Base-by-base conservation (phyloP, 2,113 vertebrate species). In the Pampusana beccarii region DNA sequence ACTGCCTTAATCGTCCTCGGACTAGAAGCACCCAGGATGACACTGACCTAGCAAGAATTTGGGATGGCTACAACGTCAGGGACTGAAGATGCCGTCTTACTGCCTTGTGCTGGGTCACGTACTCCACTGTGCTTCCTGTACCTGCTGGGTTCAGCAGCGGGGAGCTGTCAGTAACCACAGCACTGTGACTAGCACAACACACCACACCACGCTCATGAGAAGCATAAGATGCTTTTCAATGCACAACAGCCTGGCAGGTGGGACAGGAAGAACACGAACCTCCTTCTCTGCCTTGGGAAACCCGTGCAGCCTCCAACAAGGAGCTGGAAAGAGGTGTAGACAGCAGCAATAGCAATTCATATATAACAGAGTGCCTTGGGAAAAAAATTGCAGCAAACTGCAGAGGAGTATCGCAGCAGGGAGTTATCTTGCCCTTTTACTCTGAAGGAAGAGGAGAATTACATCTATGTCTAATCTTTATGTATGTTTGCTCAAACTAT, bases 151-250 rank as follows among this genome's bases (percentile, higher is more conserved):
- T 60, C 54, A 84, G 67, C 34, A 36, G 46, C 10, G 31, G 77
- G 26, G 36, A 78, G 54, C 71, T 46, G n/a, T 48, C 29, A 48
- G 72, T 51, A 92, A 86, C 56, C 82, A 79, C 77, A 79, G 71
- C 2, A 0, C 48, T 58, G 4, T 16, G 61, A 79, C 50, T 65
- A 74, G 74, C 5, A 0, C 0, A 2, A 48, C 24, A 42, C 38
- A 44, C 24, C 14, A 10, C 1, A 3, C 36, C 65, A 38, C 2
- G 0, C 40, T 90, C 24, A 3, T 18, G 72, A 80, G 67, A 92
- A 31, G n/a, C 13, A 4, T 2, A 28, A 50, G 17, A 38, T 54
- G 29, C 61, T 65, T 50, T 28, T 5, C 26, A 10, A 40, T 42
- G 54, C 2, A 0, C 23, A 26, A 31, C 66, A 56, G 61, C 42